These are phyloP conservation scores for Calephelis perditalis DNA, from an alignment of 2,888 invertebrate species.

Conservation along the genomic window DNA sequence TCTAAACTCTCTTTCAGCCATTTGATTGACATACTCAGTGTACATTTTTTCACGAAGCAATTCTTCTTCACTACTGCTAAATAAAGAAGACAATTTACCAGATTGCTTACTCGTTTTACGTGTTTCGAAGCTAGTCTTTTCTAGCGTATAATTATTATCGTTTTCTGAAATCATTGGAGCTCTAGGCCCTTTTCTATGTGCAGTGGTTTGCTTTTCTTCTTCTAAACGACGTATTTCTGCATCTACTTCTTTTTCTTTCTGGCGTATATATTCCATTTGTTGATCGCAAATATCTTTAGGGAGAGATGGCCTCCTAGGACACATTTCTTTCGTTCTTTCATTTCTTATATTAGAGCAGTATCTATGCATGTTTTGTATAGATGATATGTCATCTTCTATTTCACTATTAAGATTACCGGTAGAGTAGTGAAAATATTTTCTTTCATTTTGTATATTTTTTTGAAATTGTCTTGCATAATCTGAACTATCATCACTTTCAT, in stretches of 20 bases:
- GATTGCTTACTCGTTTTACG: conserved; percentile 26
- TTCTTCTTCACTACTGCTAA: conserved; percentile 84
- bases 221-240: conserved; percentile 81
- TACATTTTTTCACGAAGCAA: conserved; percentile 89
- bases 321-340: conserved; percentile 35
- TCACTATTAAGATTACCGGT: conserved; percentile 68
- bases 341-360: conserved; percentile 51
- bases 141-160: background rate
- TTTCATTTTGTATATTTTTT: conserved; percentile 56
- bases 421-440: conserved; percentile 63
- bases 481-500: conserved; percentile 68
- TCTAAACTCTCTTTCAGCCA: conserved; percentile 86
- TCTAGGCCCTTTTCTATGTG: conserved; percentile 48
- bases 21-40: conserved; percentile 88
- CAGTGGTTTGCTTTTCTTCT: conserved; percentile 59
- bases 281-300: conserved; percentile 81
- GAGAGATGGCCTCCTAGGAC: conserved; percentile 75
- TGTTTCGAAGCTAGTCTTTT: conserved; percentile 9
- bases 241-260: conserved; percentile 83
- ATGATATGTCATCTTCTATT: conserved; percentile 66
- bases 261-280: conserved; percentile 81
- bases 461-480: conserved; percentile 59
- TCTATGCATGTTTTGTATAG: conserved; percentile 69
- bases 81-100: conserved; percentile 49
- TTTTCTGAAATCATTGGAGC: conserved; percentile 34